Evolutionary conservation across 2,113 vertebrate species (phyloP), one percentile per base, ranked within the genome.

Genomic region (Zeus faber): DNA sequence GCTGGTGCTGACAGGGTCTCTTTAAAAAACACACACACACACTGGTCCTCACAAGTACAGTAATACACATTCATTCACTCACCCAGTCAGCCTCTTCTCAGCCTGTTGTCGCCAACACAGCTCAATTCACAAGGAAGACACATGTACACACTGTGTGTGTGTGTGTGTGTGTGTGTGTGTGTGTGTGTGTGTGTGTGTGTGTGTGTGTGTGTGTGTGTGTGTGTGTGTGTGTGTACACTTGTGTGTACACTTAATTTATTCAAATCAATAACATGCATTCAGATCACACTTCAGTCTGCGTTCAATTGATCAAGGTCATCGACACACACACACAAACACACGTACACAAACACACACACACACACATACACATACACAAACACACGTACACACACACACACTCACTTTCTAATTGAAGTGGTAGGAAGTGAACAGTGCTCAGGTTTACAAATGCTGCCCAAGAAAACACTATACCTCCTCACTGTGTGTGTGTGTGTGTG

Each of bases 301-400:
- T 70, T 70, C 40, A 68, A 79, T 72, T 66, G 65, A 4, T 0
- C 65, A 77, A 85, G 77, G 82, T 76, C 68, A 80, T 72, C 72
- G 47, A 78, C 67, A 82, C 52, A 82, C 75, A 78, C 72, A 61
- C 64, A 76, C n/a, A 76, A 10, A 29, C 5, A 29, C 27, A n/a
- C 37, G n/a, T n/a, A n/a, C n/a, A n/a, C n/a, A n/a, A n/a, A n/a
- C n/a, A n/a, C n/a, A n/a, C n/a, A n/a, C n/a, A n/a, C n/a, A n/a
- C n/a, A n/a, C n/a, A n/a, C n/a, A n/a, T n/a, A n/a, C n/a, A n/a
- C n/a, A n/a, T n/a, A n/a, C n/a, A n/a, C n/a, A n/a, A n/a, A n/a
- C n/a, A n/a, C n/a, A n/a, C n/a, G n/a, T n/a, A n/a, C n/a, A n/a
- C n/a, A n/a, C n/a, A n/a, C n/a, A n/a, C n/a, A n/a, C n/a, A n/a